A percentile compares a stretch with the other conserved stretches of the same genome.
These are phyloP conservation scores for Acipenser ruthenus DNA, from an alignment of 2,797 vertebrate genomes.

Conservation along the genomic window DNA sequence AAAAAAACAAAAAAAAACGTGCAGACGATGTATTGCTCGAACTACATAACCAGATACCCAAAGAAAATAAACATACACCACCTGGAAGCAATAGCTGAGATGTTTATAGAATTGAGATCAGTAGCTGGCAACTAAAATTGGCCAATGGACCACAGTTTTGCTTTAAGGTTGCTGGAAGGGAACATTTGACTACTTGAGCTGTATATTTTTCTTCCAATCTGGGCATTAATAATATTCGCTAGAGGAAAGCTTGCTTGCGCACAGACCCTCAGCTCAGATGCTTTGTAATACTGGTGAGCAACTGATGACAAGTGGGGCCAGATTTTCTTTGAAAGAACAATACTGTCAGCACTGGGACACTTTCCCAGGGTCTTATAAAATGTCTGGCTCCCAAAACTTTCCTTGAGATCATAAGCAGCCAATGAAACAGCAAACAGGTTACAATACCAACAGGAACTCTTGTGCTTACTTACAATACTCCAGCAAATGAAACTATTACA, in stretches of 20 bases:
- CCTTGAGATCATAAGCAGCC: conserved; percentile 3
- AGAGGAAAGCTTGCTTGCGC: background rate
- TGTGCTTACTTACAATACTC: background rate
- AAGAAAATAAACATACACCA: no score
- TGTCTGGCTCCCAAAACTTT: background rate
- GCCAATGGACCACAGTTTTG: no score
- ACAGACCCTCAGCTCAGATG: background rate
- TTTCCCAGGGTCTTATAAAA: background rate
- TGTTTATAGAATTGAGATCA: no score
- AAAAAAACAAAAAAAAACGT: no score
- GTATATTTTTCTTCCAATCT: no score
- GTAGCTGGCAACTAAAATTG: no score
- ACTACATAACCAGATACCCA: no score
- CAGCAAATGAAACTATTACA: background rate
- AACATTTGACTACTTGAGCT: no score
- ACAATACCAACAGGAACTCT: background rate
- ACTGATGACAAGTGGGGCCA: background rate
- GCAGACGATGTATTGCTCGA: no score
- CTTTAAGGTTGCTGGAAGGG: no score
- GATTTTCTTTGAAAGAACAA: background rate
- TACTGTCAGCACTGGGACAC: background rate
- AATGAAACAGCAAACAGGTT: conserved; percentile 1
- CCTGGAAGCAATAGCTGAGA: no score
- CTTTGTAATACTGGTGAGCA: background rate
- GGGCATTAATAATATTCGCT: background rate